Base-by-base conservation (phyloP, 2,888 invertebrate genomes). In the Venusia cambrica region DNA sequence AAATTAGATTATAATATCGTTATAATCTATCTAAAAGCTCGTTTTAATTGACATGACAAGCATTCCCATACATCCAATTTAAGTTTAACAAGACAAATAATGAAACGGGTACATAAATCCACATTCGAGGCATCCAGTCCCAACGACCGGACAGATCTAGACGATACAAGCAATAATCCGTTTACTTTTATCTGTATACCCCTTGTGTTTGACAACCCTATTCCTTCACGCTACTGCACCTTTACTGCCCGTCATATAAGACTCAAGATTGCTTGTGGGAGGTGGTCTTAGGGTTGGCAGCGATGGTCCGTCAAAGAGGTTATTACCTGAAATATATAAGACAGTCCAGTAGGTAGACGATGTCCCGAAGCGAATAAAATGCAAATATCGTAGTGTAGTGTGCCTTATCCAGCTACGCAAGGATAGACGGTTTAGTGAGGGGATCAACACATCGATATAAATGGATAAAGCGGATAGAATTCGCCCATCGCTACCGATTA, bases 261-360 rank as follows among this genome's bases (percentile, higher is more conserved):
- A 39, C 38, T 50, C 4, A 43, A 35, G 39, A 9, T 34, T 2
- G 8, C 14, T 4, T 17, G 10, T n/a, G 4, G n/a, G 20, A 6
- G 29, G 13, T 22, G 31, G n/a, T n/a, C 36, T 49, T 39, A 20
- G 19, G 27, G 40, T 32, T 39, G 19, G 67, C 27, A 7, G 49
- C 54, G 56, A 53, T 53, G 71, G 76, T 74, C 73, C 71, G 76
- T 81, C 83, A 81, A 81, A 80, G 83, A 79, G 76, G 84, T 84
- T 84, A 84, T 83, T 84, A 84, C 84, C 84, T 84, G 84, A 75
- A 79, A 71, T 76, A 78, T 68, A 81, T 84, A 79, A 77, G 72
- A 59, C 59, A 62, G 60, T 57, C 49, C 45, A 55, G 54, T 54
- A 54, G 54, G 54, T 51, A 48, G 57, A 59, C 61, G 53, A 57